A percentile compares a stretch with the other conserved stretches of the same genome.
These are phyloP conservation scores for Helicolenus hilgendorfi DNA, from an alignment of 2,797 vertebrate genomes.

Conservation along the genomic window DNA sequence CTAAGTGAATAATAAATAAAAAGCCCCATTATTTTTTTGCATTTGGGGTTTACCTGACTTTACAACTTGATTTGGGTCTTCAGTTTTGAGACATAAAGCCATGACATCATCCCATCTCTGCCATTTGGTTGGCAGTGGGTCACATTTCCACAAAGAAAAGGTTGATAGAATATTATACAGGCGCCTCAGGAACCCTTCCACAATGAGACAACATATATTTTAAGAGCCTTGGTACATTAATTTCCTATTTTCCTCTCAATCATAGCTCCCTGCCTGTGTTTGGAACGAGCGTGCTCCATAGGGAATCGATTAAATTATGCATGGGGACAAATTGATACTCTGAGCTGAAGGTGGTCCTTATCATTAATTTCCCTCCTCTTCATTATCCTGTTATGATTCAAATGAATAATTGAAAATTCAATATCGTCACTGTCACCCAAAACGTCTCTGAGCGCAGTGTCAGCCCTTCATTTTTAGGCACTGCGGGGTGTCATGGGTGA, in stretches of 20 bases:
- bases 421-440: conserved; percentile 44
- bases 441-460: conserved; percentile 21
- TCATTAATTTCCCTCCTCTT: conserved; percentile 74
- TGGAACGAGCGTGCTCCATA: conserved; percentile 36
- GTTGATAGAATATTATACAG: background rate
- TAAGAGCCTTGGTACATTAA: conserved; percentile 47
- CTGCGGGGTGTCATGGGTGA: conserved; percentile 5
- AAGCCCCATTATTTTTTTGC: too few species aligned
- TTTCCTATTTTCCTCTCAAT: conserved; percentile 61
- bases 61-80: background rate
- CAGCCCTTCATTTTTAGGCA: conserved; percentile 6
- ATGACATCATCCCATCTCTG: background rate
- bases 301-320: conserved; percentile 83
- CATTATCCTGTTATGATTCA: conserved; percentile 78
- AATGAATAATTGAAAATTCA: conserved; percentile 79
- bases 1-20: too few species aligned
- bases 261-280: conserved; percentile 29
- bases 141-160: background rate
- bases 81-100: background rate
- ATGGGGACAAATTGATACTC: conserved; percentile 80
- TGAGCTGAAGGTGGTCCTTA: conserved; percentile 75
- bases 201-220: conserved; percentile 49
- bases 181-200: conserved; percentile 10
- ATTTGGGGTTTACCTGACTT: too few species aligned
- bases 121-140: background rate